Evolutionary conservation across 2,888 invertebrate species (phyloP).

Genomic region (Tachystola acroxantha): DNA sequence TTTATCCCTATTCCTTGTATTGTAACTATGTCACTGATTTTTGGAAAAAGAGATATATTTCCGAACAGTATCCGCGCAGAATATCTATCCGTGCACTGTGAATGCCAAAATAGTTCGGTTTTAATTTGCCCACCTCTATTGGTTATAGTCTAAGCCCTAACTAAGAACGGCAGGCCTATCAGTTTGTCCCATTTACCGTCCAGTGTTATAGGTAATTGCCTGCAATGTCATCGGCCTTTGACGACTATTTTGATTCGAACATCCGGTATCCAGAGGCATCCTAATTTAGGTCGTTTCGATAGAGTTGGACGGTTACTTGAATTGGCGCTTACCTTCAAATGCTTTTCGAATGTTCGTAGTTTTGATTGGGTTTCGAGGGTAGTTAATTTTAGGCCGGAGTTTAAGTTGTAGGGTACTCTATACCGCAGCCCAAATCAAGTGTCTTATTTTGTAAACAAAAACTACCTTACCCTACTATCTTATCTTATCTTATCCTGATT

Average conservation of each 20-base stretch:
- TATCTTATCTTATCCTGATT: too few species aligned
- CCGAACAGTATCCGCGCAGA: too few species aligned
- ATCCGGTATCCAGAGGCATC: constrained; percentile 9
- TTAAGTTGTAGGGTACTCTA: not conserved
- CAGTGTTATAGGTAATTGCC: constrained; percentile 12
- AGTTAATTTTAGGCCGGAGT: constrained; percentile 4
- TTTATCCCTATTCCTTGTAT: too few species aligned
- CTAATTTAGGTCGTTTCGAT: constrained; percentile 17
- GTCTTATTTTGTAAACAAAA: too few species aligned
- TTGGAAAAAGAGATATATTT: too few species aligned
- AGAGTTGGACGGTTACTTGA: constrained; percentile 20
- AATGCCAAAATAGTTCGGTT: too few species aligned
- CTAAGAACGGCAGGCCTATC: not conserved
- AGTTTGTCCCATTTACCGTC: constrained; percentile 25
- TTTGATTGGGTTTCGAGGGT: constrained; percentile 52
- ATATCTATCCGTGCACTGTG: too few species aligned
- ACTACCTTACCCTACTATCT: too few species aligned
- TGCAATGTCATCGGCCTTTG: constrained; percentile 26
- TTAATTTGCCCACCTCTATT: too few species aligned
- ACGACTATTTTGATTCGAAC: constrained; percentile 17
- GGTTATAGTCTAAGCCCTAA: too few species aligned
- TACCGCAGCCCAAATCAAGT: too few species aligned
- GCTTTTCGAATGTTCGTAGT: constrained; percentile 37
- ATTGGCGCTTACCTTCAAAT: not conserved
- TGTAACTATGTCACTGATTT: too few species aligned